Base-by-base conservation (phyloP, 1,140 invertebrate species). In the Kradibia gibbosae region DNA sequence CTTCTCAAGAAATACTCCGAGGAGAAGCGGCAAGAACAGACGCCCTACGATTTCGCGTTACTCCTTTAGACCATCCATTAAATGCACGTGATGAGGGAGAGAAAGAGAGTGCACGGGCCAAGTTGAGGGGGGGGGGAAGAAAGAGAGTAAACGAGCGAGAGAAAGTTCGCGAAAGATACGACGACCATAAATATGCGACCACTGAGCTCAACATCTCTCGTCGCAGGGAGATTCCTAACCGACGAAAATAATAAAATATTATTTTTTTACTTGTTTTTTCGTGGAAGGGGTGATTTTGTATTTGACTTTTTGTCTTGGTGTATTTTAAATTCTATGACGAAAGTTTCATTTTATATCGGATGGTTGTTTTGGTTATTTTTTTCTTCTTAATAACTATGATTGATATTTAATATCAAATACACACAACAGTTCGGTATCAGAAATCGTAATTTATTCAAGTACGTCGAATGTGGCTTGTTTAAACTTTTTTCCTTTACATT, bases 111-210 rank as follows among this genome's bases (percentile, higher is more conserved):
- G 36, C 65, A 78, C 75, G 53, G 78, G 67, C 28, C 22, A 50
- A 10, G 28, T 17, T 79, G 79, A 71, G 50, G 22, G 50, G 50
- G 5, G 22, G 45, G 7, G 45, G 45, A 17, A 78, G 78, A 28
- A 55, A 25, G 4, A 7, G 48, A 45, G 60, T 2, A 45, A 81
- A 60, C 0, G 62, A 77, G 36, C 67, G 25, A 53, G 57, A 78
- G 81, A 72, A 72, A 83, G 73, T 45, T 82, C 72, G 83, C 84
- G 86, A 88, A 85, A 88, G 86, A 90, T 89, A 89, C 88, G 82
- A 85, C 86, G 88, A 86, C 88, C 88, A 91, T 91, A 91, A 91
- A 91, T 91, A 91, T 90, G 87, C 86, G 85, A 87, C 85, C 85
- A 85, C 85, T 84, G 85, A 85, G 83, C 86, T 86, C 72, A 86